Evolutionary conservation across 2,888 invertebrate species (phyloP).

Genomic region (Hirtodrosophila duncani): DNA sequence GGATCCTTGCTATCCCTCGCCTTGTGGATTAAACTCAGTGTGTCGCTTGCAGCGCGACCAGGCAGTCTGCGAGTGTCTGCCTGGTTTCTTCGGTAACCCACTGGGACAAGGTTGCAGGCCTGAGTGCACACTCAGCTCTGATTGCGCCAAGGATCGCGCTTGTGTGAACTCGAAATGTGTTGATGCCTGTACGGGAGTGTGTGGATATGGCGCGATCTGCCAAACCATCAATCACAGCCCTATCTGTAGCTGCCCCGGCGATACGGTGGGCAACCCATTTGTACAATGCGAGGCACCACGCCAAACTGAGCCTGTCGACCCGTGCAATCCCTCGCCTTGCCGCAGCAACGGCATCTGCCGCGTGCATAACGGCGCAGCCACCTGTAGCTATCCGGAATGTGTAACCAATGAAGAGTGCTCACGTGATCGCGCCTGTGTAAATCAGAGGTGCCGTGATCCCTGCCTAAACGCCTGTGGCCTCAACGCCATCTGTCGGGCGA

Average conservation of each 20-base stretch:
- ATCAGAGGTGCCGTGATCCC: slow-evolving; percentile 90
- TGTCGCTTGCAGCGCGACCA: slow-evolving; percentile 81
- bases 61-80: slow-evolving; percentile 86
- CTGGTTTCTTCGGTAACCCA: slow-evolving; percentile 87
- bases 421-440: slow-evolving; percentile 88
- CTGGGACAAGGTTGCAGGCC: slow-evolving; percentile 85
- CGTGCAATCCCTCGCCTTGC: slow-evolving; percentile 92
- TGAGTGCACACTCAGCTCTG: slow-evolving; percentile 89
- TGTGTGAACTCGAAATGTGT: slow-evolving; percentile 89
- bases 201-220: slow-evolving; percentile 88
- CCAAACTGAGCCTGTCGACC: slow-evolving; percentile 80
- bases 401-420: slow-evolving; percentile 93
- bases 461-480: slow-evolving; percentile 90
- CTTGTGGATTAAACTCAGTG: slow-evolving; percentile 88
- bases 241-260: slow-evolving; percentile 87
- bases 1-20: slow-evolving; percentile 84
- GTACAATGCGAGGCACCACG: slow-evolving; percentile 81
- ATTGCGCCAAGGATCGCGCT: slow-evolving; percentile 86
- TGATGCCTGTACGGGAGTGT: slow-evolving; percentile 89
- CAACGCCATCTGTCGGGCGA: slow-evolving; percentile 87
- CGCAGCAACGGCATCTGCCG: slow-evolving; percentile 89
- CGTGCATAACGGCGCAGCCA: slow-evolving; percentile 83
- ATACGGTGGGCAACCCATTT: slow-evolving; percentile 89
- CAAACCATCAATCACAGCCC: slow-evolving; percentile 90
- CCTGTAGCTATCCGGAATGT: slow-evolving; percentile 91